A percentile compares a stretch with the other conserved stretches of the same genome.
These are phyloP conservation scores for Phlogophora meticulosa DNA, from an alignment of 2,888 invertebrate genomes.

Conservation along the genomic window DNA sequence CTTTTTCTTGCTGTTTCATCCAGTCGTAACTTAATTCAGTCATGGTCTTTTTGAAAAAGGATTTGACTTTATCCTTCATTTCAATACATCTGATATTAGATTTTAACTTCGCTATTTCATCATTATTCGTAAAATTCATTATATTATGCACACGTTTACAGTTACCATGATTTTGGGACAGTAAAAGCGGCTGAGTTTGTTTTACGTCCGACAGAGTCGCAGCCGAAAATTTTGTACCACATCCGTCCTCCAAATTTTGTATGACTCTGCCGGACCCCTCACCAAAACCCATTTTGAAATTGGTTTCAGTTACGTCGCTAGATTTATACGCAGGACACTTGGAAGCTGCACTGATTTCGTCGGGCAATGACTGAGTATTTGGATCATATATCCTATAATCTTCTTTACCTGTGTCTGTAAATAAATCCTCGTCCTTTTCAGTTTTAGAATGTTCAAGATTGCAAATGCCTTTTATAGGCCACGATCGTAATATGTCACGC, in stretches of 20 bases:
- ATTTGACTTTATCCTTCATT: conserved; percentile 80
- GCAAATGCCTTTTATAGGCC: conserved; percentile 76
- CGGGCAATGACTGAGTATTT: conserved; percentile 75
- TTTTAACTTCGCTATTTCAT: conserved; percentile 72
- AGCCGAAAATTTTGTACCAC: conserved; percentile 88
- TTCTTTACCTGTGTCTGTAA: conserved; percentile 67
- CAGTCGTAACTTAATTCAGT: conserved; percentile 74
- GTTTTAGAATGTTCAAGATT: conserved; percentile 45
- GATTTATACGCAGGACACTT: conserved; percentile 68
- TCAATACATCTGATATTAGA: conserved; percentile 75
- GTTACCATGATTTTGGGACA: conserved; percentile 76
- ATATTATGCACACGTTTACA: conserved; percentile 55
- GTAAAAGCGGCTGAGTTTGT: conserved; percentile 88
- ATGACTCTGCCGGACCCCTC: conserved; percentile 91
- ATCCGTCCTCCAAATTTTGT: conserved; percentile 85
- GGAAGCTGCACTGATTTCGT: conserved; percentile 79
- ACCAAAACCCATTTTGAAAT: conserved; percentile 91
- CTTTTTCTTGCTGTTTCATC: conserved; percentile 68
- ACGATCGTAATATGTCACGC: conserved; percentile 71
- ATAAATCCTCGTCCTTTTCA: conserved; percentile 69
- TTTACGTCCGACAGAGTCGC: conserved; percentile 92
- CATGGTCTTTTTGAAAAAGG: conserved; percentile 81
- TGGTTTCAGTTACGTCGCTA: conserved; percentile 77
- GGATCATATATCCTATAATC: conserved; percentile 69
- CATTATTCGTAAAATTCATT: conserved; percentile 56